These are phyloP conservation scores for Hypothenemus hampei DNA, from an alignment of 1,140 invertebrate species.

Conservation along the genomic window DNA sequence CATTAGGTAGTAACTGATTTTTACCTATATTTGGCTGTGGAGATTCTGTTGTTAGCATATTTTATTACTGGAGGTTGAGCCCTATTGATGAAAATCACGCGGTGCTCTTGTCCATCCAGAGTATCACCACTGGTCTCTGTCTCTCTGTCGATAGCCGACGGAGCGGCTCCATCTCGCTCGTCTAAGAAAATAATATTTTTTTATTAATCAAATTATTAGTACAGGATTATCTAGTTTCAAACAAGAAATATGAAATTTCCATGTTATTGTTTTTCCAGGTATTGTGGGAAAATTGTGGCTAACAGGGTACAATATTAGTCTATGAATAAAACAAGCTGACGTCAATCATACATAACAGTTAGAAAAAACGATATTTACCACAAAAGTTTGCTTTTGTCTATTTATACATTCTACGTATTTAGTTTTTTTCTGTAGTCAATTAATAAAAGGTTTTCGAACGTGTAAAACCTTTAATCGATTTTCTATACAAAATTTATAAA, in stretches of 20 bases:
- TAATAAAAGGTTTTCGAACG: no score
- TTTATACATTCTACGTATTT: no score
- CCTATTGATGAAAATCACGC: constrained; percentile 78
- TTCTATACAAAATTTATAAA: no score
- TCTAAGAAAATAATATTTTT: constrained; percentile 24
- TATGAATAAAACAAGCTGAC: neutral
- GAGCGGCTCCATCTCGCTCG: constrained; percentile 37
- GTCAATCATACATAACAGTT: neutral
- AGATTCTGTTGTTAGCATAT: constrained; percentile 80
- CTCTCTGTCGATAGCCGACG: constrained; percentile 33
- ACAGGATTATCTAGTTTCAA: neutral
- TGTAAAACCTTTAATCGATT: no score
- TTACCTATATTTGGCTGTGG: constrained; percentile 90
- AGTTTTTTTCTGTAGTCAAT: no score
- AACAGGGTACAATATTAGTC: neutral
- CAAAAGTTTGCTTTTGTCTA: no score
- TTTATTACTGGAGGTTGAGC: constrained; percentile 71
- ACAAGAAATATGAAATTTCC: neutral
- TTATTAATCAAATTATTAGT: neutral
- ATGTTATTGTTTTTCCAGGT: neutral
- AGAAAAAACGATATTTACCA: neutral
- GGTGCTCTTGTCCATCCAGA: constrained; percentile 51
- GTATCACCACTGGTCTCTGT: constrained; percentile 32
- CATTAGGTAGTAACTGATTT: neutral
- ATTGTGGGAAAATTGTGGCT: neutral